Evolutionary conservation across 2,113 vertebrate genomes (phyloP).

Genomic region (Fulmarus glacialis): DNA sequence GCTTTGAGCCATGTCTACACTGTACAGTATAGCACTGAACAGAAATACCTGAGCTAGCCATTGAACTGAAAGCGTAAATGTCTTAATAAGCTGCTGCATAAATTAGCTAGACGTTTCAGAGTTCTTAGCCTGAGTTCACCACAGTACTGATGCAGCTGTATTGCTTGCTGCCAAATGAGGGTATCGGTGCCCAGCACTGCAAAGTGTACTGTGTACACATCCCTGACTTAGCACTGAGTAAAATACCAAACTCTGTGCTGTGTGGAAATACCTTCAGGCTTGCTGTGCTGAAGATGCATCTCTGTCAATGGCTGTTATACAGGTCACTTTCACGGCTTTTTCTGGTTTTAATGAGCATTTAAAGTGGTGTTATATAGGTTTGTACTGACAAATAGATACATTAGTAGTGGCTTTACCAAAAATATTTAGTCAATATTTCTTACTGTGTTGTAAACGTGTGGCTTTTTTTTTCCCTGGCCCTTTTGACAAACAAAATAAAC

Average conservation of each 20-base stretch:
- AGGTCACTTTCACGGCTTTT: neutral
- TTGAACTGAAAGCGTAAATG: neutral
- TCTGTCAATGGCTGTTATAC: neutral
- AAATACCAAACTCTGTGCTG: neutral
- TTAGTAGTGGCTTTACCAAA: neutral
- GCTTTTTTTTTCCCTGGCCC: neutral
- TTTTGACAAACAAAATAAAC: neutral
- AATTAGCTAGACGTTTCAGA: neutral
- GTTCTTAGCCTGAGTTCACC: neutral
- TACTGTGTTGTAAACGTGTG: neutral
- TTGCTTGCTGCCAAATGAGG: neutral
- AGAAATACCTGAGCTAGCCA: neutral
- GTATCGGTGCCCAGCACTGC: neutral
- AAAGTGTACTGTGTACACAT: neutral
- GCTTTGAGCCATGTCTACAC: neutral
- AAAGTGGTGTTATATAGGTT: neutral
- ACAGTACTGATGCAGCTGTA: neutral
- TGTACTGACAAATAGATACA: neutral
- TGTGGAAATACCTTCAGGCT: neutral
- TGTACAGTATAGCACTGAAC: neutral
- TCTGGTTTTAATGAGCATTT: neutral
- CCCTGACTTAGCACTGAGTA: neutral
- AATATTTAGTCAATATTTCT: neutral
- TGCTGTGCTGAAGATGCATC: neutral
- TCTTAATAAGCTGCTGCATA: neutral